Base-by-base conservation (phyloP, 1,140 invertebrate species). In the Coboldia fuscipes region DNA sequence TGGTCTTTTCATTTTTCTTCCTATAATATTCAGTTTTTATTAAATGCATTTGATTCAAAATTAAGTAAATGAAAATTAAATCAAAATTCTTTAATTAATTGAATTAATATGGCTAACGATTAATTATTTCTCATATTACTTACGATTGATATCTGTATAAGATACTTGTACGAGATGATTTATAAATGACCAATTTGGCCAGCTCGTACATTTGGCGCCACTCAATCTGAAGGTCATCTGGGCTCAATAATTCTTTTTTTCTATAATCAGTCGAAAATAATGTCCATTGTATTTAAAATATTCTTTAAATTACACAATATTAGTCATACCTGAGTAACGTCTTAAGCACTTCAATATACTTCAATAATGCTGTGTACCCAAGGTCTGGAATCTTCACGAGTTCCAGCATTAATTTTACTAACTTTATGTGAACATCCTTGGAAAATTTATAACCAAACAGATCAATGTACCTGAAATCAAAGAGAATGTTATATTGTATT, bases 161-260 rank as follows among this genome's bases (percentile, higher is more conserved):
- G 30, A 31, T 23, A 2, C 33, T 33, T 16, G 35, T 67, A 39
- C 55, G 50, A 41, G 62, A 41, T 39, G 48, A 42, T 44, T 43
- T 60, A 39, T 36, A 45, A 45, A 51, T 65, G 43, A 51, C 66
- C 42, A 48, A 55, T 46, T 54, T 62, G 47, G 56, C 66, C 37
- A 77, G 61, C 4, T 84, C 63, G 52, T 81, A 90, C 12, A 94
- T 53, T 23, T 86, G 86, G 45, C 70, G 65, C 90, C 90, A 96
- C 37, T 75, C 72, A 35, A 94, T 57, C 37, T 66, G 64, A 31
- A 96, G 47, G 36, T 94, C 88, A 39, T 78, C 68, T 17, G 81
- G 70, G 10, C 70, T 65, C 40, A 92, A 56, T 19, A 90, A 59
- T 44, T 75, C 57, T 42, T 61, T 70, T 60, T 85, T 88, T 43